These are phyloP conservation scores for Eupeodes latifasciatus DNA, from an alignment of 2,888 invertebrate genomes.

Conservation along the genomic window DNA sequence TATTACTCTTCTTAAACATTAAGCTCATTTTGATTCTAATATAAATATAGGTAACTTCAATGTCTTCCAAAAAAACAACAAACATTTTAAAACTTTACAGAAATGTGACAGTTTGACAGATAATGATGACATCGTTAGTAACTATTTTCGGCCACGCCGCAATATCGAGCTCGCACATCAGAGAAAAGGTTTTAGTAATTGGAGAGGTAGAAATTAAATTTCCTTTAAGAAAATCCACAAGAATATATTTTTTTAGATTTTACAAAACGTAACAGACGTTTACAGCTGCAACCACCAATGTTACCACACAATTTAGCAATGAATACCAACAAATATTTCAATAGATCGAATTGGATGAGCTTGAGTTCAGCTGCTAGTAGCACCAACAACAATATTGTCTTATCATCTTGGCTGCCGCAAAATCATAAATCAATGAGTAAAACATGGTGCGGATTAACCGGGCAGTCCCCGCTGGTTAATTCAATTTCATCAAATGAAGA, in stretches of 20 bases:
- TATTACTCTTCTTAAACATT: no score
- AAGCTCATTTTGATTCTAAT: no score
- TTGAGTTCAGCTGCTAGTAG: conserved; percentile 56
- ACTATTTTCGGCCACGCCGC: conserved; percentile 89
- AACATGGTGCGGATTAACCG: conserved; percentile 62
- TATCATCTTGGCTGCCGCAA: conserved; percentile 68
- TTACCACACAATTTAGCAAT: background rate
- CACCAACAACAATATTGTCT: conserved; percentile 55
- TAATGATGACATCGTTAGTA: conserved; percentile 88
- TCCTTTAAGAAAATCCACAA: background rate
- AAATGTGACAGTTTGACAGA: conserved; percentile 78
- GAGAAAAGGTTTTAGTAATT: conserved; percentile 85
- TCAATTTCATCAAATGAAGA: conserved; percentile 1
- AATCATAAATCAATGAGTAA: conserved; percentile 69
- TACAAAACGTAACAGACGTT: conserved; percentile 37
- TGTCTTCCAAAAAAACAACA: background rate
- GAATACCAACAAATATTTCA: background rate
- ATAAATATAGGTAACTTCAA: no score
- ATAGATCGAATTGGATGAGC: conserved; percentile 61
- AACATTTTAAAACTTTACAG: conserved; percentile 15
- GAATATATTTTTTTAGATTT: conserved; percentile 50
- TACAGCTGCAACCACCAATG: conserved; percentile 26
- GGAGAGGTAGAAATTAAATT: conserved; percentile 84
- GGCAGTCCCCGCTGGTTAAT: conserved; percentile 29
- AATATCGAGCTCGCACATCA: conserved; percentile 86